phyloP scores from a whole-genome alignment of 2,113 vertebrate genomes.

The Neodon shergylaensis region DNA sequence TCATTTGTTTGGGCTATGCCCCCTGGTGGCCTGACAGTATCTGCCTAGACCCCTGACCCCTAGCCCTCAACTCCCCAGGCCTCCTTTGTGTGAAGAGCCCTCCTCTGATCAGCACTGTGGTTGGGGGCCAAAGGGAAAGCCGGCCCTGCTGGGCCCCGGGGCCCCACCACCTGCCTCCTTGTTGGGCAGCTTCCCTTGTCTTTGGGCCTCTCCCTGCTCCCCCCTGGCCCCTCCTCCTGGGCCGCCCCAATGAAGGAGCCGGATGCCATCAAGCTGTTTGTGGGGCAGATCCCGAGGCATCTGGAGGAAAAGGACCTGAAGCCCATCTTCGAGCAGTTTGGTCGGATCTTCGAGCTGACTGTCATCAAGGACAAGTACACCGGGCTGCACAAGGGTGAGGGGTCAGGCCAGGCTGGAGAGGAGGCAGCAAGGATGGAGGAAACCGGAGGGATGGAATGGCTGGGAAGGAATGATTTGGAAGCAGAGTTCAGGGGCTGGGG shows the following conservation, averaged over 20 bases:
- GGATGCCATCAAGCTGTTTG: constrained; percentile 98
- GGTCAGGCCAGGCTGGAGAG: constrained; percentile 49
- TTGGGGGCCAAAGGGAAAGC: constrained; percentile 72
- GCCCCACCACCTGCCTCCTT: constrained; percentile 57
- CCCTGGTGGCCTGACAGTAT: constrained; percentile 69
- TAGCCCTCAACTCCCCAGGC: constrained; percentile 52
- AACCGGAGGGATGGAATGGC: not conserved
- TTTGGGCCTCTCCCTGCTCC: constrained; percentile 73
- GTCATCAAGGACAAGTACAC: constrained; percentile 99
- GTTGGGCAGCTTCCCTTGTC: constrained; percentile 72
- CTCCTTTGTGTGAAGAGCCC: constrained; percentile 78
- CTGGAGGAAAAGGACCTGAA: constrained; percentile 96
- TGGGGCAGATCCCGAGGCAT: constrained; percentile 96
- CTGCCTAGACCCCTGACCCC: constrained; percentile 78
- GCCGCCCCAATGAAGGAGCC: constrained; percentile 95
- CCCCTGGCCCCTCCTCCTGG: constrained; percentile 82
- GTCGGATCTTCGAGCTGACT: constrained; percentile 96
- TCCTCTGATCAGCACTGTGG: constrained; percentile 55
- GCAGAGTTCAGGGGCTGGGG: not conserved
- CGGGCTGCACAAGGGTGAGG: constrained; percentile 97
- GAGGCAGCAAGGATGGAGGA: not conserved
- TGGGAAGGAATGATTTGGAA: not conserved
- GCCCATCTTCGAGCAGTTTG: constrained; percentile 95
- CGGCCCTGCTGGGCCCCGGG: constrained; percentile 60
- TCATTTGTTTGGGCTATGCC: constrained; percentile 71